These are phyloP conservation scores for Alectura lathami DNA, from an alignment of 2,113 vertebrate genomes.

Conservation along the genomic window DNA sequence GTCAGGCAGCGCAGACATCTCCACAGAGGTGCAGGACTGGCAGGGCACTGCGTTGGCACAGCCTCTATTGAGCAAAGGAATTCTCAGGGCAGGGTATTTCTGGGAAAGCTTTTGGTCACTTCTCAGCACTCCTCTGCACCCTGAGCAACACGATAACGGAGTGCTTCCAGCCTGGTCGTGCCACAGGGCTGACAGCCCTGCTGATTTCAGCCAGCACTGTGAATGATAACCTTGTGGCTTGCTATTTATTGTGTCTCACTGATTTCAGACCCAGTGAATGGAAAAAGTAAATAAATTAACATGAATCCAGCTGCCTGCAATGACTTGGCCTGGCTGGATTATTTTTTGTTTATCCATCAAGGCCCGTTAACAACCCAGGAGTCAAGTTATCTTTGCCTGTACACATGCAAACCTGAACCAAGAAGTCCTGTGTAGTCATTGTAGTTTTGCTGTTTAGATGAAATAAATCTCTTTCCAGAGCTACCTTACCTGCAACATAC, in stretches of 20 bases:
- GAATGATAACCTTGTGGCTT: neutral
- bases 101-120: conserved; percentile 43
- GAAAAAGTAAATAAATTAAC: neutral
- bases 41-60: conserved; percentile 2
- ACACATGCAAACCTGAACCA: neutral
- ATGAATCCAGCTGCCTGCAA: neutral
- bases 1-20: neutral
- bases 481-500: neutral
- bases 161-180: neutral
- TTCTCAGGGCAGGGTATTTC: neutral
- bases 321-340: neutral
- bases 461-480: neutral
- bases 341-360: neutral
- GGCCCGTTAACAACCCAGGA: neutral
- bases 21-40: neutral
- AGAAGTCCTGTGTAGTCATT: neutral
- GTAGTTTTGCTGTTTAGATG: neutral
- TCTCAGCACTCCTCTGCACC: conserved; percentile 9
- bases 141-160: neutral
- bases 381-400: neutral
- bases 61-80: neutral
- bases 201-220: conserved; percentile 11
- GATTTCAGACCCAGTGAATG: neutral
- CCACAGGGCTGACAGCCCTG: neutral
- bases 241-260: neutral